Evolutionary conservation across 2,888 invertebrate species (phyloP).

Genomic region (Flexamia atlantica): DNA sequence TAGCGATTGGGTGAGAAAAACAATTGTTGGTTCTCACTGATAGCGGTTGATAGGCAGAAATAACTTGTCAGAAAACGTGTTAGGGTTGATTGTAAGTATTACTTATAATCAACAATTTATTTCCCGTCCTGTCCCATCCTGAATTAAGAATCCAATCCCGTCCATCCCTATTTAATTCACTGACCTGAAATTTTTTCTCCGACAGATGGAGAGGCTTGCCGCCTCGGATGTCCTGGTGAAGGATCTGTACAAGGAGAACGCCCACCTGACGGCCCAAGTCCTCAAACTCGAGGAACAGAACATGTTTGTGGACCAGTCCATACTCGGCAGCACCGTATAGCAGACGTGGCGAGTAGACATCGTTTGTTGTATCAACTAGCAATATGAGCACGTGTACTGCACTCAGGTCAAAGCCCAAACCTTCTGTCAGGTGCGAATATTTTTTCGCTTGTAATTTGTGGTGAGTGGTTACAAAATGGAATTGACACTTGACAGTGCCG

Average conservation of each 20-base stretch:
- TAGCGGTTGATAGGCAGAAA: too few species aligned
- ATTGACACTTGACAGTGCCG: too few species aligned
- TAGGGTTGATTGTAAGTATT: too few species aligned
- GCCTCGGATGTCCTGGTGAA: slow-evolving; percentile 87
- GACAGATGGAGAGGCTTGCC: slow-evolving; percentile 82
- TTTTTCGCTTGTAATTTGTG: too few species aligned
- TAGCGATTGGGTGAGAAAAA: too few species aligned
- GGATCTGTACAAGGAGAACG: slow-evolving; percentile 91
- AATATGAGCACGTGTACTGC: background rate
- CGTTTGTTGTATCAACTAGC: slow-evolving; percentile 1
- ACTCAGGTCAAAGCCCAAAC: background rate
- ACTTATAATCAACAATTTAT: too few species aligned
- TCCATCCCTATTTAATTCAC: too few species aligned
- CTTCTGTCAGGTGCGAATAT: background rate
- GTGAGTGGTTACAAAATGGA: too few species aligned
- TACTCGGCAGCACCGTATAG: slow-evolving; percentile 43
- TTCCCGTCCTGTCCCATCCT: too few species aligned
- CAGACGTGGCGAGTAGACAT: background rate
- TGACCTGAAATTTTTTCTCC: background rate
- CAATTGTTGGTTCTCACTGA: too few species aligned
- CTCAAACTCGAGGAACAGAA: slow-evolving; percentile 77
- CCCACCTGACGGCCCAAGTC: slow-evolving; percentile 83
- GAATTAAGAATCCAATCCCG: too few species aligned
- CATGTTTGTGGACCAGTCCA: slow-evolving; percentile 44
- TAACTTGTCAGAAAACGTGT: too few species aligned